These are phyloP conservation scores for Galago senegalensis DNA, from an alignment of 2,797 vertebrate species.

Conservation along the genomic window DNA sequence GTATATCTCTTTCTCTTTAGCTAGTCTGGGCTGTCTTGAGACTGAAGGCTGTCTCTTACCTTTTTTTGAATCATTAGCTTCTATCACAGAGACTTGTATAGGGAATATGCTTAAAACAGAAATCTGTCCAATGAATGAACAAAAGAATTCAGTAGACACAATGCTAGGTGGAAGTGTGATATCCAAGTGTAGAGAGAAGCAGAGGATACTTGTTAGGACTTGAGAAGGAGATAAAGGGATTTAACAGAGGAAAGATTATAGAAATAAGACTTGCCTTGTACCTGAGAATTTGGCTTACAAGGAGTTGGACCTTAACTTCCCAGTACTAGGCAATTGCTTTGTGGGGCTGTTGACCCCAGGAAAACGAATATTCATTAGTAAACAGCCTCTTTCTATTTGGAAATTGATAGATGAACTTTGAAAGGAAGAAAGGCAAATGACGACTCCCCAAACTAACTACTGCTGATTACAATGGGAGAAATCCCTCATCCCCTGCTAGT, in stretches of 20 bases:
- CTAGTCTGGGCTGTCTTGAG: neutral
- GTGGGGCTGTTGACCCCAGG: neutral
- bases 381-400: constrained; percentile 48
- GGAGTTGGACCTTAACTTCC: constrained; percentile 6
- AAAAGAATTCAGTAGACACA: neutral
- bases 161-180: neutral
- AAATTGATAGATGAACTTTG: constrained; percentile 67
- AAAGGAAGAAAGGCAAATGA: constrained; percentile 64
- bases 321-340: constrained; percentile 34
- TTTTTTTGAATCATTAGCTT: neutral
- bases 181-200: neutral
- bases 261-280: neutral
- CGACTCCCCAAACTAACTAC: neutral
- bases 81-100: neutral
- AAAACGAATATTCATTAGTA: constrained; percentile 11
- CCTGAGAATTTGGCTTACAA: constrained; percentile 1
- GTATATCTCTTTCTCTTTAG: neutral
- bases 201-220: neutral
- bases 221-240: neutral
- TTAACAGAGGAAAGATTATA: neutral
- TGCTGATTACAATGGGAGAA: constrained; percentile 12
- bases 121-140: neutral
- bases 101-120: neutral
- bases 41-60: neutral
- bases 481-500: neutral